Conservation (phyloP, 2,888 invertebrate genomes). For the Lochmaea capreae region DNA sequence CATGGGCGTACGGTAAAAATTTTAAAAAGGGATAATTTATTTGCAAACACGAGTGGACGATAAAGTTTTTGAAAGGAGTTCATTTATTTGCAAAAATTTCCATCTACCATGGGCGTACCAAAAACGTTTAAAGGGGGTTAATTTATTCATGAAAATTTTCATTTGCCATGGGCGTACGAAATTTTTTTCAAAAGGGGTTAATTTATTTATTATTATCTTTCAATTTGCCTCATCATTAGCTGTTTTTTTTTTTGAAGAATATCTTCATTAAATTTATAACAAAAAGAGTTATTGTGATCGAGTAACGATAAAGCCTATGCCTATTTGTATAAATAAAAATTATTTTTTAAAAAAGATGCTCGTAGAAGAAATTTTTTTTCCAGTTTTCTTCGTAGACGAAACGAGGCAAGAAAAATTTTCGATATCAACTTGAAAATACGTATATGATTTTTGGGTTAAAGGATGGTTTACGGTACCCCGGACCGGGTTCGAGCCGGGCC, state of each 20-base stretch:
- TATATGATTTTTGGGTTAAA: neutral
- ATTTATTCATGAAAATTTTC: too few relatives aligned
- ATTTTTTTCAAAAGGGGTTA: too few relatives aligned
- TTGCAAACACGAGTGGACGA: too few relatives aligned
- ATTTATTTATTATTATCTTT: neutral
- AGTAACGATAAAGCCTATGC: slow-evolving; percentile 25
- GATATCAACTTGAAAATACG: neutral
- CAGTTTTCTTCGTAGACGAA: slow-evolving; percentile 6
- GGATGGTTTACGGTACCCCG: too few relatives aligned
- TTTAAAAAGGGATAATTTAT: too few relatives aligned
- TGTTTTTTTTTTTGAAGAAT: slow-evolving; percentile 12
- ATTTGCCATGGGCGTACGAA: too few relatives aligned
- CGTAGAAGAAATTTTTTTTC: slow-evolving; percentile 24
- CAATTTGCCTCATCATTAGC: neutral
- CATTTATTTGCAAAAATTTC: too few relatives aligned
- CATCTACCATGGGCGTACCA: too few relatives aligned
- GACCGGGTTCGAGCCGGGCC: too few relatives aligned
- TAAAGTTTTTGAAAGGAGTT: too few relatives aligned
- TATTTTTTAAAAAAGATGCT: slow-evolving; percentile 26
- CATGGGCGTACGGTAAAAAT: too few relatives aligned
- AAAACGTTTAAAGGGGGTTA: too few relatives aligned
- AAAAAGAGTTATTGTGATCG: slow-evolving; percentile 26
- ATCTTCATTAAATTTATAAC: slow-evolving; percentile 21
- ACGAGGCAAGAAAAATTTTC: neutral
- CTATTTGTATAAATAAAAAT: slow-evolving; percentile 28